Evolutionary conservation across 1,140 invertebrate species (phyloP).

Genomic region (Drosophila sp.): DNA sequence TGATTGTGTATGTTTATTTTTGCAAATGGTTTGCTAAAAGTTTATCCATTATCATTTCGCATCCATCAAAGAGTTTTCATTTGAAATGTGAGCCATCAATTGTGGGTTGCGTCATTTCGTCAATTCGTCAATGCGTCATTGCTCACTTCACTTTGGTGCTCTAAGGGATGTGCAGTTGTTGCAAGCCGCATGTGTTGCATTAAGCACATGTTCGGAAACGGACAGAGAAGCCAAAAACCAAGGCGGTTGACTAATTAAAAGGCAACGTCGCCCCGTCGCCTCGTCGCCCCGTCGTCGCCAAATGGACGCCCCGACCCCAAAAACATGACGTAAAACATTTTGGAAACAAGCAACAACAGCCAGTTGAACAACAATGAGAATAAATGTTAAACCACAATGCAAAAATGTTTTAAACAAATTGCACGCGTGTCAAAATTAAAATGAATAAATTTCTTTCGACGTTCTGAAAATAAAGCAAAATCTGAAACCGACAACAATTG

Average conservation of each 20-base stretch:
- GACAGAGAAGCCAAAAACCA: not conserved
- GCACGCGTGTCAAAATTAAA: constrained; percentile 77
- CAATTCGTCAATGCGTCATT: no score
- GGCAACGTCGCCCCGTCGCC: constrained; percentile 60
- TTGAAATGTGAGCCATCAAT: constrained; percentile 9
- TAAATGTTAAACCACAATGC: constrained; percentile 51
- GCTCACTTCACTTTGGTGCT: not conserved
- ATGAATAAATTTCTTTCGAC: constrained; percentile 73
- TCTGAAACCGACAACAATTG: constrained; percentile 25
- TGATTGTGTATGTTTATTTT: constrained; percentile 5
- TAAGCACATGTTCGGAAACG: constrained; percentile 28
- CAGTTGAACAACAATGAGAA: constrained; percentile 49
- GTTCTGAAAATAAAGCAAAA: constrained; percentile 39
- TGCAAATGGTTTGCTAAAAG: constrained; percentile 15
- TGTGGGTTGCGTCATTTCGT: constrained; percentile 11
- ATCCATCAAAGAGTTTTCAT: constrained; percentile 34
- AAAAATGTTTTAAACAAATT: constrained; percentile 75
- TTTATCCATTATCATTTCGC: constrained; percentile 24
- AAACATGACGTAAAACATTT: constrained; percentile 78
- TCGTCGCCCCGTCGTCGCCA: no score
- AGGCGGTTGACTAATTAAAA: constrained; percentile 50
- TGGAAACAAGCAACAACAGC: constrained; percentile 43
- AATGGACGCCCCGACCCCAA: constrained; percentile 41
- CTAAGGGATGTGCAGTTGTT: constrained; percentile 2
- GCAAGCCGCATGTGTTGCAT: constrained; percentile 18